Conservation (phyloP, 2,797 vertebrate genomes). For the Pantherophis vulpinus region DNA sequence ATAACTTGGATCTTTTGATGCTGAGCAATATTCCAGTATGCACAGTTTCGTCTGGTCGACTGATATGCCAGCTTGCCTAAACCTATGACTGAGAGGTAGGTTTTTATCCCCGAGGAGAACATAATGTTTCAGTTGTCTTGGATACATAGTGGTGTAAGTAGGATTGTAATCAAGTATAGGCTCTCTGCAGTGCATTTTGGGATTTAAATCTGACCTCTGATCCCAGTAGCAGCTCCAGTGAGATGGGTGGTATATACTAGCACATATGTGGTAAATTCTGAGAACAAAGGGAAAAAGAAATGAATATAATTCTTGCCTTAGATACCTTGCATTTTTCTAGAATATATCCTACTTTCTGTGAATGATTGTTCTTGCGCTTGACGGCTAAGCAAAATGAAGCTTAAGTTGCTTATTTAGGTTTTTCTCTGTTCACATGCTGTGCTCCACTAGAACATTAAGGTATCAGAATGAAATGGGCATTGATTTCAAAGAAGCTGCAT, state of each 20-base stretch:
- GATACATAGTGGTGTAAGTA: conserved; percentile 74
- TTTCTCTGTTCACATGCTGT: not conserved
- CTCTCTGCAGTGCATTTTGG: conserved; percentile 64
- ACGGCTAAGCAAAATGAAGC: not conserved
- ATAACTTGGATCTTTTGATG: conserved; percentile 34
- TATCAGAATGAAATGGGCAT: not conserved
- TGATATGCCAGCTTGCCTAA: conserved; percentile 62
- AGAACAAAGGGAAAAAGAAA: conserved; percentile 48
- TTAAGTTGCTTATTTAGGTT: not conserved
- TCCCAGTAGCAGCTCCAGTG: conserved; percentile 32
- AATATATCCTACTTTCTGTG: not conserved
- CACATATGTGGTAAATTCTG: conserved; percentile 31
- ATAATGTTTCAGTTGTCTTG: conserved; percentile 80
- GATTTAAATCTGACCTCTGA: conserved; percentile 71
- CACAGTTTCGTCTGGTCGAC: conserved; percentile 53
- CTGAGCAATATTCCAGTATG: conserved; percentile 59
- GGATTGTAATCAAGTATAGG: conserved; percentile 78
- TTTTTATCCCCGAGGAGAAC: conserved; percentile 72
- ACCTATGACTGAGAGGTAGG: conserved; percentile 67
- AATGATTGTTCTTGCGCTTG: not conserved
- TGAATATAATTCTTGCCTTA: not conserved
- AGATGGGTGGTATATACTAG: conserved; percentile 21
- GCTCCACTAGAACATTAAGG: not conserved
- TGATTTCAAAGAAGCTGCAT: not conserved
- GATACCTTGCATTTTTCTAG: not conserved